Conservation (phyloP, 2,797 vertebrate genomes). For the Spheniscus humboldti region DNA sequence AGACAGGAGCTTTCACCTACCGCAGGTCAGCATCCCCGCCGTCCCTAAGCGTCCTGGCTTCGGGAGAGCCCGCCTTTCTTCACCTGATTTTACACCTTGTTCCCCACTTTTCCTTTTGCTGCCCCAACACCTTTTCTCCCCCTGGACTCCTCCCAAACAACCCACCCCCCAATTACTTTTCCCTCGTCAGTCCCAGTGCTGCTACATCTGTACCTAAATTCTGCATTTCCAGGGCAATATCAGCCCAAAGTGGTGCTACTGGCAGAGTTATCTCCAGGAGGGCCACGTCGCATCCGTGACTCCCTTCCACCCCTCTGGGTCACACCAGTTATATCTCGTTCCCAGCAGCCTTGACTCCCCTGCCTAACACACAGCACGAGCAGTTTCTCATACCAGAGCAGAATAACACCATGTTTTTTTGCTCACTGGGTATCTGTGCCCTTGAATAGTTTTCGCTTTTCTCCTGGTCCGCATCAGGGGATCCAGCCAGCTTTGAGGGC, state of each 20-base stretch:
- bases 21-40: rapidly evolving
- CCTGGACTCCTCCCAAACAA: too few relatives aligned
- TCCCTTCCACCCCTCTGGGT: neutral
- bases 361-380: rapidly evolving
- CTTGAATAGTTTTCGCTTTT: neutral
- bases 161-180: neutral
- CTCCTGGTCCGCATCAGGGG: neutral
- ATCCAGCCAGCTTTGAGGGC: rapidly evolving
- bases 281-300: rapidly evolving
- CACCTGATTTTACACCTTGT: neutral
- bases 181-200: rapidly evolving
- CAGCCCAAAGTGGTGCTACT: neutral
- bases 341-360: neutral
- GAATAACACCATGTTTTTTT: neutral
- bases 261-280: neutral
- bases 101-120: neutral
- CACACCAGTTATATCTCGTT: neutral
- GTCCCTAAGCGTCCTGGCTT: rapidly evolving
- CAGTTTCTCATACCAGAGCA: neutral
- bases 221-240: rapidly evolving
- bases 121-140: neutral
- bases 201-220: neutral
- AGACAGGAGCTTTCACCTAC: neutral
- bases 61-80: neutral
- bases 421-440: neutral